Percentiles rank a stretch among this genome's conserved stretches.
Evolutionary conservation across 1,140 invertebrate genomes (phyloP).

Genomic region (Neodiprion pinetum): DNA sequence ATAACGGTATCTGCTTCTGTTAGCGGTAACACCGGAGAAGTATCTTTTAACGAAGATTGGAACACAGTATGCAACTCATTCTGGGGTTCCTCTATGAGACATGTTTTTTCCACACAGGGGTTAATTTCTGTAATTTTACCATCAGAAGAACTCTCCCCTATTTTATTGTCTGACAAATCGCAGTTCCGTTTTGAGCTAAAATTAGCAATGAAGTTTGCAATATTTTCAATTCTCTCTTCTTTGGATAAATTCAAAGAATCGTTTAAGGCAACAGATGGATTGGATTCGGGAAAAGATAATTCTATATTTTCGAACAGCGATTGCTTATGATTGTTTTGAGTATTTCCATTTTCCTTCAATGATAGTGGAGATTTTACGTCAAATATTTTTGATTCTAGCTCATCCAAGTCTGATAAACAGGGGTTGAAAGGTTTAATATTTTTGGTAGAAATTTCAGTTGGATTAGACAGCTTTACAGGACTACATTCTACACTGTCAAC

Average conservation of each 20-base stretch:
- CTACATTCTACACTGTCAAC: not conserved
- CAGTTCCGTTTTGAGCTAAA: not conserved
- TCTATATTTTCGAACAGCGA: not conserved
- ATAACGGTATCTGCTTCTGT: not conserved
- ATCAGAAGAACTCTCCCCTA: not conserved
- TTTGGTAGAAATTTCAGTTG: conserved; percentile 13
- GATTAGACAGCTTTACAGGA: not conserved
- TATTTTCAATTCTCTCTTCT: conserved; percentile 13
- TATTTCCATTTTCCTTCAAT: not conserved
- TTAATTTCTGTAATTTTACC: not conserved
- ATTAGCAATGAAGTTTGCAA: not conserved
- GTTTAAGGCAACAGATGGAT: not conserved
- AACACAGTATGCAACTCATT: not conserved
- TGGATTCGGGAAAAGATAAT: not conserved
- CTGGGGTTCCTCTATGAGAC: not conserved
- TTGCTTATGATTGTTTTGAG: not conserved
- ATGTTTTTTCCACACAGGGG: not conserved
- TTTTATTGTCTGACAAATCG: not conserved
- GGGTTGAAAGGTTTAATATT: not conserved
- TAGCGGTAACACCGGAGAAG: not conserved
- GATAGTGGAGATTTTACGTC: not conserved
- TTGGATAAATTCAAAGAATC: conserved; percentile 9
- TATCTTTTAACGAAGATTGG: not conserved
- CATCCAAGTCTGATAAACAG: not conserved
- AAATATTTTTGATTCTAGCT: not conserved